Percentiles rank a stretch among this genome's conserved stretches.
Evolutionary conservation across 2,113 vertebrate species (phyloP).

Genomic region (Megaptera novaeangliae): DNA sequence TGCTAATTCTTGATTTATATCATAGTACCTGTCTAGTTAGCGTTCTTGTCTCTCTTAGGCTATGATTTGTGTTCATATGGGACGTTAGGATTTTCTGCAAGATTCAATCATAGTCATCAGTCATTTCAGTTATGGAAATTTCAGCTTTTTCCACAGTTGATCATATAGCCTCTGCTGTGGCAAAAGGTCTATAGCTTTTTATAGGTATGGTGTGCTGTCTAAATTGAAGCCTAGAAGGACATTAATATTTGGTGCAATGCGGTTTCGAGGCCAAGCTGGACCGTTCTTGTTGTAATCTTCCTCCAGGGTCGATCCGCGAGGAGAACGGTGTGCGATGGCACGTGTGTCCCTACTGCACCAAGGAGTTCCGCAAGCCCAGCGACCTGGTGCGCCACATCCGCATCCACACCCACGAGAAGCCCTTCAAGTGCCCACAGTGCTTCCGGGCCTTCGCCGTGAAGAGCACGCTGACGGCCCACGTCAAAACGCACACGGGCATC

Average conservation of each 20-base stretch:
- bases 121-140: not conserved
- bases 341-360: constrained; percentile 95
- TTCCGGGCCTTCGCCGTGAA: constrained; percentile 98
- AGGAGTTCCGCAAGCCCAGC: constrained; percentile 98
- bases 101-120: not conserved
- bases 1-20: accelerated
- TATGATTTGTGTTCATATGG: not conserved
- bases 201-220: no score
- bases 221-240: accelerated
- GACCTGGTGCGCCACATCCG: constrained; percentile 98
- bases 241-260: accelerated
- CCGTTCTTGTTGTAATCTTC: not conserved
- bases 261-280: not conserved
- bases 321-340: constrained; percentile 97
- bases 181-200: accelerated
- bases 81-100: not conserved
- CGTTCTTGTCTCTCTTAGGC: not conserved
- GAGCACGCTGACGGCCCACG: constrained; percentile 97
- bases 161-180: not conserved
- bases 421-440: constrained; percentile 98
- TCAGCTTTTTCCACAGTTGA: not conserved
- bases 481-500: constrained; percentile 97
- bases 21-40: not conserved
- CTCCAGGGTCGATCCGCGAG: constrained; percentile 92
- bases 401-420: constrained; percentile 98